Base-by-base conservation (phyloP, 2,888 invertebrate genomes). In the Phaedon cochleariae region DNA sequence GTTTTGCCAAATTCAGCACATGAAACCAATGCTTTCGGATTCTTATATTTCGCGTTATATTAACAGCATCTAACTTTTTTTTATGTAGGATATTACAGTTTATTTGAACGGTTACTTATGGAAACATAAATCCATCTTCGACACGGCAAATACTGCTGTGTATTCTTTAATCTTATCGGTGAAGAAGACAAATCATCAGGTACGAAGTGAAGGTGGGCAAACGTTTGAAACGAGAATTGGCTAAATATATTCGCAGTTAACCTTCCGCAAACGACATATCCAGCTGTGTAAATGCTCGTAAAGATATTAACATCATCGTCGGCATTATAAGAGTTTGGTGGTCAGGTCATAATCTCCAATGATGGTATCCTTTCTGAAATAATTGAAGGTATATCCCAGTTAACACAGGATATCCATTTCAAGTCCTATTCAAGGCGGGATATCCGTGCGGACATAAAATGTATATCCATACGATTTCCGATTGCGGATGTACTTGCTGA, bases 281-380 rank as follows among this genome's bases (percentile, higher is more conserved):
- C 75, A 64, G 76, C 76, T 76, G 76, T 62, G 76, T 74, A 72
- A 74, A 73, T 69, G 74, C 72, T 74, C 76, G 75, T 76, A 76
- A 76, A 76, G 73, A 74, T 74, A 73, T 68, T 76, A 75, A 74
- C 75, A 74, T 76, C 74, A 73, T 75, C 75, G 73, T 76, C 68
- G 71, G 70, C 70, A 70, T 74, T 72, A 74, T 73, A 71, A 73
- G 73, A 69, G 69, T 70, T 71, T 72, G 57, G 57, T 57, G 57
- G 57, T 57, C 57, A 57, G 21, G 41, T 41, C 15, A 57, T 37
- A 57, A 57, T 57, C 57, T 26, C 26, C 22, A 17, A 46, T 29
- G n/a, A 22, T 15, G n/a, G 51, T 26, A 21, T 26, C 41, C 22
- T 21, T 46, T 15, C 10, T 1, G 10, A 9, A 10, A 48, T 12